Conservation (phyloP, 2,113 vertebrate species). For the Porphyrio hochstetteri region DNA sequence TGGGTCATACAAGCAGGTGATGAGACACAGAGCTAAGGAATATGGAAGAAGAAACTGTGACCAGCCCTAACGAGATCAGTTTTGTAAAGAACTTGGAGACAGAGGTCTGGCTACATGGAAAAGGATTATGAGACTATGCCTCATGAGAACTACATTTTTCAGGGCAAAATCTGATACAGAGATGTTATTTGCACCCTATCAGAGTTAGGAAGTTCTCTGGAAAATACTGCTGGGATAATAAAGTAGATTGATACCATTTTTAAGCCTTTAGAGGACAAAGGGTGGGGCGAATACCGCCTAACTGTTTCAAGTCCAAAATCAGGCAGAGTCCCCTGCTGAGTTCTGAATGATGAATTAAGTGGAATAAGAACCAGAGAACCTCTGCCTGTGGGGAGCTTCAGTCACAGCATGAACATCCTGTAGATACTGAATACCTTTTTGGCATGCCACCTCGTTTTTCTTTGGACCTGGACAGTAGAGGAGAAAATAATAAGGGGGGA, state of each 20-base stretch:
- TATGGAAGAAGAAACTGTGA: background rate
- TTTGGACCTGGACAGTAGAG: slow-evolving; percentile 45
- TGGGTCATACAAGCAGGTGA: background rate
- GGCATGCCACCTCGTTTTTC: slow-evolving; percentile 69
- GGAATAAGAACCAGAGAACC: slow-evolving; percentile 66
- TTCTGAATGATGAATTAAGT: slow-evolving; percentile 70
- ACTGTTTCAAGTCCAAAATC: slow-evolving; percentile 61
- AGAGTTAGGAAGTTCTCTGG: background rate
- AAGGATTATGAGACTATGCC: background rate
- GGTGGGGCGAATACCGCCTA: slow-evolving; percentile 48
- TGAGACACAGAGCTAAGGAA: background rate
- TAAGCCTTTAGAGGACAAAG: slow-evolving; percentile 30
- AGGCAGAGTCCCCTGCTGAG: slow-evolving; percentile 52
- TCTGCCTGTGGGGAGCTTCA: slow-evolving; percentile 63
- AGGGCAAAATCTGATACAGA: slow-evolving; percentile 33
- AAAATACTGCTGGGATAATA: slow-evolving; percentile 1
- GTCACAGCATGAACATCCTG: slow-evolving; percentile 71
- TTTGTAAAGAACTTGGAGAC: background rate
- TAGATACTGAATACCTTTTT: slow-evolving; percentile 63
- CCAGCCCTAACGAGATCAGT: background rate
- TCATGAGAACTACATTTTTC: background rate
- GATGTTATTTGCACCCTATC: slow-evolving; percentile 47
- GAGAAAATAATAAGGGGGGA: slow-evolving; percentile 30
- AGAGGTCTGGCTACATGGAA: background rate
- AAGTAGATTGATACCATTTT: slow-evolving; percentile 55